phyloP scores from a whole-genome alignment of 1,140 invertebrate species.

The Coptotermes formosanus region DNA sequence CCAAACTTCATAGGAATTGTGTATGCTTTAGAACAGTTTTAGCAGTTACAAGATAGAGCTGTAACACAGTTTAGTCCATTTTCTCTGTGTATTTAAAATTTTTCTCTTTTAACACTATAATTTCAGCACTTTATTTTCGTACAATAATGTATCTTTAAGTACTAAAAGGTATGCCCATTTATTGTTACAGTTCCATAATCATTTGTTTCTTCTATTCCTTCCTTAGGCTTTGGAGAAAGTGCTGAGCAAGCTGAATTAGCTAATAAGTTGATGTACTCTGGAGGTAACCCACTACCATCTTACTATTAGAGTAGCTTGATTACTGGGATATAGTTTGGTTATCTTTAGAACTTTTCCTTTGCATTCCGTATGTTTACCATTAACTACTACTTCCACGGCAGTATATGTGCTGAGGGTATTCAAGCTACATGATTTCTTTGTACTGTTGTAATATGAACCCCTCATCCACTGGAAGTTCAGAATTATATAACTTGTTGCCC shows the following conservation, averaged over 20 bases:
- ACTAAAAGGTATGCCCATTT: background rate
- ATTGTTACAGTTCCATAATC: background rate
- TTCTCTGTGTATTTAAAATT: background rate
- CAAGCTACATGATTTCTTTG: background rate
- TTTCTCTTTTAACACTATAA: background rate
- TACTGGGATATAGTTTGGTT: background rate
- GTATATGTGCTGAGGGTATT: background rate
- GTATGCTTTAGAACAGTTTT: background rate
- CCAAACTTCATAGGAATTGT: background rate
- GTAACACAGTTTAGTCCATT: background rate
- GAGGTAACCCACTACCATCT: constrained; percentile 54
- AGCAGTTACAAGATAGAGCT: background rate
- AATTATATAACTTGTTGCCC: too few relatives aligned
- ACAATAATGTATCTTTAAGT: background rate
- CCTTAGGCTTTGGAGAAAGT: constrained; percentile 66
- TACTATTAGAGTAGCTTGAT: constrained; percentile 12
- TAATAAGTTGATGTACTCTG: constrained; percentile 82
- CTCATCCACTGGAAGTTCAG: too few relatives aligned
- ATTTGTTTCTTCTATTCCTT: background rate
- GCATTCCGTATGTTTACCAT: too few relatives aligned
- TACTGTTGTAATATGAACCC: too few relatives aligned
- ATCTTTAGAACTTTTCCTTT: too few relatives aligned
- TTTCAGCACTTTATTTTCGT: background rate
- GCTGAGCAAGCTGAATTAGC: constrained; percentile 77
- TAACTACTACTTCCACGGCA: too few relatives aligned